Conservation (phyloP, 2,797 vertebrate species). For the Vespertilio murinus region DNA sequence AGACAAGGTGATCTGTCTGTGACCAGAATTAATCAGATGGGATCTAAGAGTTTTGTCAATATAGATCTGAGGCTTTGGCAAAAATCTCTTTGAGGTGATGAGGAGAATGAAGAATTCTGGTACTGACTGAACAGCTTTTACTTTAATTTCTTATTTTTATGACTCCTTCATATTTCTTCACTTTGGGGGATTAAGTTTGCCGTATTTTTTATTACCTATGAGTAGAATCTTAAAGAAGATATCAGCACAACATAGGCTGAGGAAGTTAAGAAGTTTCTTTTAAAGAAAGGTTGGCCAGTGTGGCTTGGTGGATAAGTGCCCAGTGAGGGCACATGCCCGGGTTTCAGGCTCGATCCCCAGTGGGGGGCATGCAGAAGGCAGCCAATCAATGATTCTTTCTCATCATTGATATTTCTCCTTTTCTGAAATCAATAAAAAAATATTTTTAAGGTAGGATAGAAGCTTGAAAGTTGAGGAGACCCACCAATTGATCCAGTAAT, state of each 20-base stretch:
- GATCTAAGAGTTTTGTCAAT: background rate
- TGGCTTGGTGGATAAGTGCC: too few species aligned
- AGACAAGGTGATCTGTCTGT: background rate
- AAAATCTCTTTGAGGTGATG: background rate
- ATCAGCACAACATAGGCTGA: background rate
- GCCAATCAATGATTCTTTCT: too few species aligned
- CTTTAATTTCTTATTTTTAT: background rate
- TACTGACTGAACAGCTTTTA: background rate
- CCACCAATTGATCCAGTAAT: background rate
- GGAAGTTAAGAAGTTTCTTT: background rate
- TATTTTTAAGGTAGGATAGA: background rate
- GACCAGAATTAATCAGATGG: background rate
- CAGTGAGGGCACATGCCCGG: too few species aligned
- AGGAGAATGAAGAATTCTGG: background rate
- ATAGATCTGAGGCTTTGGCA: background rate
- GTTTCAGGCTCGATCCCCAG: too few species aligned
- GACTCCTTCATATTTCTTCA: background rate
- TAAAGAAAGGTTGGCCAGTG: background rate
- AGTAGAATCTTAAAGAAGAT: background rate
- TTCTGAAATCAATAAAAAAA: too few species aligned
- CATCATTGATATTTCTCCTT: too few species aligned
- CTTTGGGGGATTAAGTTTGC: background rate
- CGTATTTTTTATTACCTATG: background rate
- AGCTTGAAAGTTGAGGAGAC: background rate
- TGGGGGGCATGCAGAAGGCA: too few species aligned